Conservation (phyloP, 2,888 invertebrate genomes). For the Mellilla xanthometata region DNA sequence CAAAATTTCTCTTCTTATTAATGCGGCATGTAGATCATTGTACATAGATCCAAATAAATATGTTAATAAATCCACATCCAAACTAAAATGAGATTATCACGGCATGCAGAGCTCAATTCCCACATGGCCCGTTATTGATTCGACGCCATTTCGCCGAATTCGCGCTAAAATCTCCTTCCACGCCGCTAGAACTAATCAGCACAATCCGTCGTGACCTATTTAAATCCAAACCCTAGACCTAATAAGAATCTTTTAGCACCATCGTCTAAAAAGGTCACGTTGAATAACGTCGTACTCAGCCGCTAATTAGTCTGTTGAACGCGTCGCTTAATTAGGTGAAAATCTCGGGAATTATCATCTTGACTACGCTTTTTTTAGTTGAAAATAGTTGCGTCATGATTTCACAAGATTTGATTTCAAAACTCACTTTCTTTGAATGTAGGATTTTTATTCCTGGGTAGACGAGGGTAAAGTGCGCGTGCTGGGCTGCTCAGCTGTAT, state of each 20-base stretch:
- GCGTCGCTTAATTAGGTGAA: constrained; percentile 5
- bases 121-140: constrained; percentile 67
- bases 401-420: background rate
- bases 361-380: no score
- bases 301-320: constrained; percentile 25
- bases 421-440: constrained; percentile 69
- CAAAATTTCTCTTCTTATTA: no score
- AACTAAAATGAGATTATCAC: no score
- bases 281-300: background rate
- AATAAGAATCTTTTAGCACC: constrained; percentile 20
- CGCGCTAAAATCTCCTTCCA: constrained; percentile 38
- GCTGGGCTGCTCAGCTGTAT: constrained; percentile 59
- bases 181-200: background rate
- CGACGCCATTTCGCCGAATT: constrained; percentile 54
- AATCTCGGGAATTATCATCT: background rate
- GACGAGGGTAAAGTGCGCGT: constrained; percentile 39
- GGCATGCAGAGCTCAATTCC: constrained; percentile 18
- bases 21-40: no score
- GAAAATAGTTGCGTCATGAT: no score
- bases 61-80: no score
- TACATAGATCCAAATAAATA: no score
- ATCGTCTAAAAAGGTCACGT: constrained; percentile 16
- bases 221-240: constrained; percentile 3
- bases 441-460: constrained; percentile 70
- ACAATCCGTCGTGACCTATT: constrained; percentile 1